Conservation (phyloP, 1,140 invertebrate species). For the Drosophila melanogaster region Release_6_plus_ISO1_MT NT_033777.3:29133501-29134000, state of each 20-base stretch:
- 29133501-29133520: slow-evolving; percentile 59
- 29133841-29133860: slow-evolving; percentile 85
- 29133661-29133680: slow-evolving; percentile 64
- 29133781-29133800: slow-evolving; percentile 12
- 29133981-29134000: slow-evolving; percentile 14
- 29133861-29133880: slow-evolving; percentile 95
- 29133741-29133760: slow-evolving; percentile 23
- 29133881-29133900: slow-evolving; percentile 95
- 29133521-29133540: slow-evolving; percentile 54
- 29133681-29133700: slow-evolving; percentile 23
- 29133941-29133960: slow-evolving; percentile 94
- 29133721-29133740: background rate
- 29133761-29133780: slow-evolving; percentile 53
- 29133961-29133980: slow-evolving; percentile 89
- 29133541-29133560: slow-evolving; percentile 41
- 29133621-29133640: slow-evolving; percentile 36
- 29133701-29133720: background rate
- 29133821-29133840: slow-evolving; percentile 47
- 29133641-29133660: slow-evolving; percentile 42
- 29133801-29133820: slow-evolving; percentile 13
- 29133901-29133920: slow-evolving; percentile 95
- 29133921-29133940: slow-evolving; percentile 91
- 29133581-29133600: slow-evolving; percentile 28
- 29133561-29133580: slow-evolving; percentile 9
- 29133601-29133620: slow-evolving; percentile 23